A percentile compares a stretch with the other conserved stretches of the same genome.
These are phyloP conservation scores for Discoglossus pictus DNA, from an alignment of 2,797 vertebrate species.

Conservation along the genomic window DNA sequence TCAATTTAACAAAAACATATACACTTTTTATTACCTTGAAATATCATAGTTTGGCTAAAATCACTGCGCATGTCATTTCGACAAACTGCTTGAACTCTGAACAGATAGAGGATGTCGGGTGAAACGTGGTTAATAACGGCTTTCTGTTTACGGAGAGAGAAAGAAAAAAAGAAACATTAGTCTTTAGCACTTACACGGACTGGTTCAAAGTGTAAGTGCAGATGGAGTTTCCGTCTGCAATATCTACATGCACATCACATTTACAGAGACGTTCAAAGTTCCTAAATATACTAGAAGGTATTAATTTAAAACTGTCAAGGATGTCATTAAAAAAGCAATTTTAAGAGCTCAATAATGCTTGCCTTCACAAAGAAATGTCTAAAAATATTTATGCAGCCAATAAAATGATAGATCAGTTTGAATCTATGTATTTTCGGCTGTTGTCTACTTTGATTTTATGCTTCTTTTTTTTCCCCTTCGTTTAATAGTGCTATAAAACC, in stretches of 20 bases:
- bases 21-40: slow-evolving; percentile 84
- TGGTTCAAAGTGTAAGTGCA: too few relatives aligned
- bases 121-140: slow-evolving; percentile 91
- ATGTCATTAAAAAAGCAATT: slow-evolving; percentile 51
- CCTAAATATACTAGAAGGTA: slow-evolving; percentile 42
- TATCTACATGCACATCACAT: slow-evolving; percentile 27
- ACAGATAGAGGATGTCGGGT: slow-evolving; percentile 92
- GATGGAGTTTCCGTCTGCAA: background rate
- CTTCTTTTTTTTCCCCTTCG: slow-evolving; percentile 26
- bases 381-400: slow-evolving; percentile 43
- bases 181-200: background rate
- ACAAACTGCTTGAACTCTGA: slow-evolving; percentile 93
- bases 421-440: slow-evolving; percentile 45
- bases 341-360: slow-evolving; percentile 41
- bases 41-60: slow-evolving; percentile 98
- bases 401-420: slow-evolving; percentile 38
- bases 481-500: slow-evolving; percentile 41
- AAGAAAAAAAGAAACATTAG: background rate
- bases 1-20: too few relatives aligned
- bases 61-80: slow-evolving; percentile 95
- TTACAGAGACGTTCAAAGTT: slow-evolving; percentile 12
- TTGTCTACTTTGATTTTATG: slow-evolving; percentile 39
- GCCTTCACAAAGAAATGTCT: slow-evolving; percentile 33
- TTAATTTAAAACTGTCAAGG: slow-evolving; percentile 45
- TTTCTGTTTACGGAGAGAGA: slow-evolving; percentile 81